Evolutionary conservation across 2,888 invertebrate genomes (phyloP).

Genomic region (Tenthredo scrophulariae): DNA sequence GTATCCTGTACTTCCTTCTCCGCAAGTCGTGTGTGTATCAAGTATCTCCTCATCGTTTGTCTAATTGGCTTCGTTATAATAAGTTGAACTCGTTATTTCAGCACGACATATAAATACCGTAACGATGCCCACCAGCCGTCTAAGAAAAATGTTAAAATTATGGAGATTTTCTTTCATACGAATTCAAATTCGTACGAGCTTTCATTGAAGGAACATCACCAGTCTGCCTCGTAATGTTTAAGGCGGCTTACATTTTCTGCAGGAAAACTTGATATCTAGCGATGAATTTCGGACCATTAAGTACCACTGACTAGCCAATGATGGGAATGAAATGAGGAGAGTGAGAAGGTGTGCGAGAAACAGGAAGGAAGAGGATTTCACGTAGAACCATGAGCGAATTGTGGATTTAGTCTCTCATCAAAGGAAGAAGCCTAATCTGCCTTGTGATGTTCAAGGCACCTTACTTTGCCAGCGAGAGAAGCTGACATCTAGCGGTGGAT

Average conservation of each 20-base stretch:
- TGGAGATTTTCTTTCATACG: background rate
- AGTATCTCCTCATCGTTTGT: background rate
- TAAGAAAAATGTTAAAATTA: background rate
- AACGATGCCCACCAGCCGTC: background rate
- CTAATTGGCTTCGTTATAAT: background rate
- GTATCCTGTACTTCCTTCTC: background rate
- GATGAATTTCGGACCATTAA: background rate
- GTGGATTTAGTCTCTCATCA: slow-evolving; percentile 48
- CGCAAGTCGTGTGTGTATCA: background rate
- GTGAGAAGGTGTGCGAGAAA: slow-evolving; percentile 56
- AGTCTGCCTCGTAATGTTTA: background rate
- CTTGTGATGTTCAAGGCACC: background rate
- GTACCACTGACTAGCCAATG: background rate
- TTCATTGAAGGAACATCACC: background rate
- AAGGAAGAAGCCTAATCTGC: background rate
- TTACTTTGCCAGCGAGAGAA: background rate
- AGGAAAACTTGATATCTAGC: slow-evolving; percentile 1
- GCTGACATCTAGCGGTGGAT: background rate
- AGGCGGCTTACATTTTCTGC: background rate
- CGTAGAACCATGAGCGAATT: slow-evolving; percentile 62
- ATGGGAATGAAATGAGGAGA: background rate
- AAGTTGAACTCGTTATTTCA: background rate
- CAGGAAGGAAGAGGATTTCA: slow-evolving; percentile 58
- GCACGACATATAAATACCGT: background rate
- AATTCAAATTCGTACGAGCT: background rate